Percentiles rank a stretch among this genome's conserved stretches.
These are phyloP conservation scores for Cassiopea andromeda DNA, from an alignment of 30 jellyfish, hydroid and myxozoan genomes.

Conservation along the genomic window DNA sequence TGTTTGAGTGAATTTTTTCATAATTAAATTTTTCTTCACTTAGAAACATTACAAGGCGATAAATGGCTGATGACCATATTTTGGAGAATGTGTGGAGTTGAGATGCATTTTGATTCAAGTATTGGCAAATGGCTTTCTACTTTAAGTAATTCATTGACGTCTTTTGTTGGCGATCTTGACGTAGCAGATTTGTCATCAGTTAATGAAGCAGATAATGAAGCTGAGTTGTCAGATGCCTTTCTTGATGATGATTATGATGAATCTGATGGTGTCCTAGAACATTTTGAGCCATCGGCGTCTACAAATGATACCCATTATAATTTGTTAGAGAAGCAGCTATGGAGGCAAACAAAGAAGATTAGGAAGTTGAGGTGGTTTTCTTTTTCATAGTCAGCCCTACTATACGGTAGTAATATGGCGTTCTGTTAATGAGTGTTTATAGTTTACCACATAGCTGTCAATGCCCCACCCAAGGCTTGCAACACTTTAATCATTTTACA, in stretches of 20 bases:
- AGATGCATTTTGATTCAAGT: conserved; percentile 82
- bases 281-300: conserved; percentile 6
- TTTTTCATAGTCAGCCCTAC: no score
- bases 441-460: no score
- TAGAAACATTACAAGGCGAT: conserved; percentile 69
- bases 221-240: conserved; percentile 46
- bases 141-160: conserved; percentile 86
- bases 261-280: conserved; percentile 40
- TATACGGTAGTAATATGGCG: no score
- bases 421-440: no score
- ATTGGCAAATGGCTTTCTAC: conserved; percentile 86
- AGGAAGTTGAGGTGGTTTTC: conserved; percentile 86
- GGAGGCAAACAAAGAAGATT: conserved; percentile 86
- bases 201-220: conserved; percentile 80
- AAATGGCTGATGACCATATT: conserved; percentile 90
- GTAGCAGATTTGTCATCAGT: conserved; percentile 95
- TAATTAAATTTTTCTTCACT: background rate
- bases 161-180: conserved; percentile 89
- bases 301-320: conserved; percentile 24
- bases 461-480: no score
- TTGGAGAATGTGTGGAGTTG: conserved; percentile 96
- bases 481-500: no score
- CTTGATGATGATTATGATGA: conserved; percentile 63
- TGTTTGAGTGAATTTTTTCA: background rate
- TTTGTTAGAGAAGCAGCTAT: conserved; percentile 79